Percentiles rank a stretch among this genome's conserved stretches.
Evolutionary conservation across 1,140 invertebrate genomes (phyloP).

Genomic region (Trigoniulus corallinus): DNA sequence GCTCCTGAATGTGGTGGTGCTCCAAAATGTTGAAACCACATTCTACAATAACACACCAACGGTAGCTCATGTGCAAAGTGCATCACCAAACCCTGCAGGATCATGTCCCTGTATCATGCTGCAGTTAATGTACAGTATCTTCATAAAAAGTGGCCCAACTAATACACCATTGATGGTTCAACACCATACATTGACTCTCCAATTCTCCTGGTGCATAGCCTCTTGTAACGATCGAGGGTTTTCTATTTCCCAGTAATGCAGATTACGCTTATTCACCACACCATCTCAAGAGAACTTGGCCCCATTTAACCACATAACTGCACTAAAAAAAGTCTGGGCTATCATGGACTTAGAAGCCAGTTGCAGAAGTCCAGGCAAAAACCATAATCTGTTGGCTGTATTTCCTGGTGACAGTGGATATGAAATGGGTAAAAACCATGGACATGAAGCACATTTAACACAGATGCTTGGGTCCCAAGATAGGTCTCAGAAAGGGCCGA

Average conservation of each 20-base stretch:
- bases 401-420: constrained; percentile 1
- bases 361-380: neutral
- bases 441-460: constrained; percentile 1
- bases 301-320: constrained; percentile 5
- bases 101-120: neutral
- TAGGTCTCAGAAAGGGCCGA: too few species aligned
- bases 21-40: constrained; percentile 25
- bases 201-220: neutral
- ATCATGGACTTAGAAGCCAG: constrained; percentile 3
- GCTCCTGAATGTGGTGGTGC: constrained; percentile 21
- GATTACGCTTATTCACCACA: constrained; percentile 4
- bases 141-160: constrained; percentile 2
- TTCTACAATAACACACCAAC: neutral
- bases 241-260: constrained; percentile 3
- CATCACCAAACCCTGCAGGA: neutral
- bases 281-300: constrained; percentile 6
- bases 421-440: constrained; percentile 1
- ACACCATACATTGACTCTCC: constrained; percentile 7
- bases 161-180: neutral
- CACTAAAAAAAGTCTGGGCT: neutral
- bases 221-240: constrained; percentile 7
- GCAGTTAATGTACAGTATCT: constrained; percentile 1
- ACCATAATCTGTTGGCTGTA: neutral
- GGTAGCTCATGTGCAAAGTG: neutral
- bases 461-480: neutral